phyloP scores from a whole-genome alignment of 1,140 invertebrate species.

The Xylocopa sonorina region DNA sequence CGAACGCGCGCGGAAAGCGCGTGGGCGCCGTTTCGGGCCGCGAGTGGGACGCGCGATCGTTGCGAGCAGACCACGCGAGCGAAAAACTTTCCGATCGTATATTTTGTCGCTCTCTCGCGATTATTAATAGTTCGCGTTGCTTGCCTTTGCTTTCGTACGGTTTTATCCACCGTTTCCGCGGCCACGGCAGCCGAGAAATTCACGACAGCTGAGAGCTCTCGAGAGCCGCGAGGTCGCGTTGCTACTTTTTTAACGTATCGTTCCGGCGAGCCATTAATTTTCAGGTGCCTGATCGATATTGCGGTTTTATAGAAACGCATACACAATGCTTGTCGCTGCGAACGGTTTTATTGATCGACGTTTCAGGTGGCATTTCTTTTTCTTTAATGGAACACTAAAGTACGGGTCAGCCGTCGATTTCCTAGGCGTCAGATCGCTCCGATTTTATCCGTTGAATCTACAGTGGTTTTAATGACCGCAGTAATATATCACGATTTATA shows the following conservation, averaged over 20 bases:
- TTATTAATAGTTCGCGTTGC: slow-evolving; percentile 1
- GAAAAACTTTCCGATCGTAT: background rate
- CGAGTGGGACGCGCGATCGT: slow-evolving; percentile 18
- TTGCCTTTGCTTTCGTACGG: background rate
- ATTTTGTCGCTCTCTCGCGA: background rate
- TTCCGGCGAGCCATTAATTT: background rate
- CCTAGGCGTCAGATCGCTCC: background rate
- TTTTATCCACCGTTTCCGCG: background rate
- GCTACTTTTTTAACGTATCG: background rate
- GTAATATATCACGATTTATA: background rate
- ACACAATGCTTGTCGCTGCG: background rate
- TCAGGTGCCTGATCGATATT: background rate
- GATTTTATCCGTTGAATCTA: background rate
- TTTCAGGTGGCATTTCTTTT: background rate
- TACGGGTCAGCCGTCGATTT: background rate
- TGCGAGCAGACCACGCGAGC: background rate
- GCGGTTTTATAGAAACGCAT: too few relatives aligned
- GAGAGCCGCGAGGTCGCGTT: background rate
- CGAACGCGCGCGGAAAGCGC: slow-evolving; percentile 9
- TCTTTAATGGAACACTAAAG: background rate
- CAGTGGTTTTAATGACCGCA: background rate
- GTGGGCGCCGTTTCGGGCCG: background rate
- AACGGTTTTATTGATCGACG: background rate
- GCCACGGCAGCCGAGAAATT: background rate
- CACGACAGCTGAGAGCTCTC: too few relatives aligned